Base-by-base conservation (phyloP, 2,888 invertebrate genomes). In the Athrips mouffetella region DNA sequence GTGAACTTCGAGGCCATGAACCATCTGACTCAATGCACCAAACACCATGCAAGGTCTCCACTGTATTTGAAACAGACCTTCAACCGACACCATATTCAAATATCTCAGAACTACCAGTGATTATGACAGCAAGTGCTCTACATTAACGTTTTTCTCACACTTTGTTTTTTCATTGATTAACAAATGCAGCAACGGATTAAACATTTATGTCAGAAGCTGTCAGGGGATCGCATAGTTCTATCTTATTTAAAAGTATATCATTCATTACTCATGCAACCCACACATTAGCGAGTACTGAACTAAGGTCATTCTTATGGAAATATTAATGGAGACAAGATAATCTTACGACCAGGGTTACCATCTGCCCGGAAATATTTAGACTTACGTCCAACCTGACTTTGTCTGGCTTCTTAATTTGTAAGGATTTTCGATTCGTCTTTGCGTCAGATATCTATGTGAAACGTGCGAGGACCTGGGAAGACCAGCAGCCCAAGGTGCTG, bases 241-340 rank as follows among this genome's bases (percentile, higher is more conserved):
- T n/a, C n/a, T 15, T 15, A 37, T 3, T 3, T 37, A 21, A 21
- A 8, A 6, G n/a, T 11, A 11, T 5, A 55, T 63, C 58, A 64
- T 60, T 50, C 63, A 74, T 75, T 70, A 67, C 63, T 69, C 70
- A 73, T 61, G 57, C 67, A 57, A 59, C 73, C 68, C 64, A 74
- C 73, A 63, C 69, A 47, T 59, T 63, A 58, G 35, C 27, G 31
- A 37, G 29, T 45, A n/a, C 52, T 47, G 21, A 49, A 45, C 29
- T 31, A 54, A 56, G 54, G 54, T 47, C 53, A 48, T 31, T 37
- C 6, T 27, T 40, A 48, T 46, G 46, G 50, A n/a, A 42, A 13
- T 45, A 46, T 45, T 40, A 46, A 41, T 46, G 10, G 37, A 13
- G 23, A 20, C n/a, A 10, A 40, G 40, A n/a, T 7, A 40, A 5